A percentile compares a stretch with the other conserved stretches of the same genome.
Conservation (phyloP, 2,888 invertebrate genomes). For the Chydorus sphaericus region DNA sequence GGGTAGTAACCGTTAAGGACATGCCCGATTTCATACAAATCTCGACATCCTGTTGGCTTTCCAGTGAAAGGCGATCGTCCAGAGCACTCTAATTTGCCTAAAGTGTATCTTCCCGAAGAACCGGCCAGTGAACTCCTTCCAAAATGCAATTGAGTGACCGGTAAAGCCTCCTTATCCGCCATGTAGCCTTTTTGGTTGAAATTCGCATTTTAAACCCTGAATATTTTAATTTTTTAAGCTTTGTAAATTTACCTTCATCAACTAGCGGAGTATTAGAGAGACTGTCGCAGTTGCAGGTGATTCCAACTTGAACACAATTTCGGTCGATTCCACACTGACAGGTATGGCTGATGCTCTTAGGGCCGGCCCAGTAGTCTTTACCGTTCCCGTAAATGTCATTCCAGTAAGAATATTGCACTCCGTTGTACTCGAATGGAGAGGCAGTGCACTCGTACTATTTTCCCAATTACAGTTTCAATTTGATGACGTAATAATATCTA, state of each 20-base stretch:
- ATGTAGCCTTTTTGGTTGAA: neutral
- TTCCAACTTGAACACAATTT: neutral
- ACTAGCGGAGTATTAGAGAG: neutral
- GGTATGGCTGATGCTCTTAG: neutral
- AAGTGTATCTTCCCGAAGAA: neutral
- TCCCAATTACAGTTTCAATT: too few relatives aligned
- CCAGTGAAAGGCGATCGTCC: neutral
- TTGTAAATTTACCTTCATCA: neutral
- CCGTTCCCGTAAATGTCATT: neutral
- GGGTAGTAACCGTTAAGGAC: neutral
- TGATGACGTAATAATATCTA: too few relatives aligned
- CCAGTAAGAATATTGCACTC: neutral
- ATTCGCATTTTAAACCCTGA: neutral
- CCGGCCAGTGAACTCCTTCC: neutral
- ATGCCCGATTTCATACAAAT: neutral
- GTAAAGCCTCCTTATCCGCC: neutral
- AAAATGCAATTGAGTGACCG: neutral
- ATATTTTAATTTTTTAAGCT: too few relatives aligned
- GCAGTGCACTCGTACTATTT: neutral
- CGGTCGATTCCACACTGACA: constrained; percentile 1
- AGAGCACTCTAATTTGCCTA: neutral
- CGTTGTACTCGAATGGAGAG: neutral
- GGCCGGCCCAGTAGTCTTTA: neutral
- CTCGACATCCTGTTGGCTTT: neutral
- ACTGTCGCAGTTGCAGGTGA: neutral